Conservation (phyloP, 2,113 vertebrate genomes). For the Rhea americana region DNA sequence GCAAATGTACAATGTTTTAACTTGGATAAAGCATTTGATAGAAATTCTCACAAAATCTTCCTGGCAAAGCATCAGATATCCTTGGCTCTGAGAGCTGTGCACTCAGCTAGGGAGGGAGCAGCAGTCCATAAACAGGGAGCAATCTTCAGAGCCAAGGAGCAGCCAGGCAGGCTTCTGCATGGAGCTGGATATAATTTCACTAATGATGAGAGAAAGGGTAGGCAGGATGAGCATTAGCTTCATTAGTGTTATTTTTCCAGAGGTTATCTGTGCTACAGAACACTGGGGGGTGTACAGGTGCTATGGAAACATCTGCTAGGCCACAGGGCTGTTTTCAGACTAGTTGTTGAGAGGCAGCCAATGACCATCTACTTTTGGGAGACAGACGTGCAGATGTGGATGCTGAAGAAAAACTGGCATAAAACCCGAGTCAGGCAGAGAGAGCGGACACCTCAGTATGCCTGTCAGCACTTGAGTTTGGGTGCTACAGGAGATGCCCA, state of each 20-base stretch:
- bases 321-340: not conserved
- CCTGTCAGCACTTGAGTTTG: not conserved
- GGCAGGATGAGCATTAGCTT: not conserved
- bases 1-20: fast-evolving
- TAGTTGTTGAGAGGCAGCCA: not conserved
- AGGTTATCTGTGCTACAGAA: not conserved
- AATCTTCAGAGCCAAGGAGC: not conserved
- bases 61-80: not conserved
- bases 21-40: not conserved
- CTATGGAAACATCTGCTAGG: not conserved
- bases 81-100: not conserved
- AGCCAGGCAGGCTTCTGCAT: fast-evolving
- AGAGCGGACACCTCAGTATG: not conserved
- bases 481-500: not conserved
- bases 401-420: not conserved
- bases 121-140: not conserved
- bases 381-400: fast-evolving
- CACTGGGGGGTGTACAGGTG: not conserved
- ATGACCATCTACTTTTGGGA: fast-evolving
- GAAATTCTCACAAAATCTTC: not conserved
- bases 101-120: not conserved
- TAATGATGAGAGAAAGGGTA: not conserved
- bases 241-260: not conserved
- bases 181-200: not conserved
- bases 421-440: fast-evolving